phyloP scores from a whole-genome alignment of 2,888 invertebrate genomes.

The Sesamia inferens region DNA sequence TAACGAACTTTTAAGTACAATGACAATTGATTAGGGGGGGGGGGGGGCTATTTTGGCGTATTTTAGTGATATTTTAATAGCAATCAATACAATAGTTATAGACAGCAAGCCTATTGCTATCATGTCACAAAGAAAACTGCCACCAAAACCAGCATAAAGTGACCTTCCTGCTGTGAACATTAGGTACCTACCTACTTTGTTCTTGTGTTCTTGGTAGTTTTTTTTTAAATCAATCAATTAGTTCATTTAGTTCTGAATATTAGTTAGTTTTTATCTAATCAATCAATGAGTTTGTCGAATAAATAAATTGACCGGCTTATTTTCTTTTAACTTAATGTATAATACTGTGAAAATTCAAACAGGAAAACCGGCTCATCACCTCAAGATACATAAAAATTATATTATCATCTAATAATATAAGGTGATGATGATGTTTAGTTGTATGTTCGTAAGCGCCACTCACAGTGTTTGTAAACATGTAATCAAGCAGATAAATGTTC shows the following conservation, averaged over 20 bases:
- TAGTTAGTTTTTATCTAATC: not conserved
- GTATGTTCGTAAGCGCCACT: conserved; percentile 2
- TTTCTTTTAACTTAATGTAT: not conserved
- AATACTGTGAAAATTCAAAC: not conserved
- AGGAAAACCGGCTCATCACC: not conserved
- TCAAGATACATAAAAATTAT: not conserved
- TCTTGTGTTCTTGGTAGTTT: not conserved
- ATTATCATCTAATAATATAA: not conserved
- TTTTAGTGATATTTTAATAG: too few relatives aligned
- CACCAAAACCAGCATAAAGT: not conserved
- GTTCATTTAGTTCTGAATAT: not conserved
- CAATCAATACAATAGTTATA: not conserved
- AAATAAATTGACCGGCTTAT: not conserved
- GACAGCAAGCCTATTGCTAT: not conserved
- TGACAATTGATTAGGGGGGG: too few relatives aligned
- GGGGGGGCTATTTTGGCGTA: too few relatives aligned
- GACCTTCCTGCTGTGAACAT: too few relatives aligned
- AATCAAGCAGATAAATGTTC: not conserved
- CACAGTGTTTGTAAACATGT: conserved; percentile 33
- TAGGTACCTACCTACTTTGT: too few relatives aligned
- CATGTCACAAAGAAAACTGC: not conserved
- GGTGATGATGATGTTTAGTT: conserved; percentile 1
- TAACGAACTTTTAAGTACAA: too few relatives aligned
- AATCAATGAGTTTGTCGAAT: not conserved
- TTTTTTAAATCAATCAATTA: not conserved